phyloP scores from a whole-genome alignment of 2,888 invertebrate species.

The Chydorus sphaericus region DNA sequence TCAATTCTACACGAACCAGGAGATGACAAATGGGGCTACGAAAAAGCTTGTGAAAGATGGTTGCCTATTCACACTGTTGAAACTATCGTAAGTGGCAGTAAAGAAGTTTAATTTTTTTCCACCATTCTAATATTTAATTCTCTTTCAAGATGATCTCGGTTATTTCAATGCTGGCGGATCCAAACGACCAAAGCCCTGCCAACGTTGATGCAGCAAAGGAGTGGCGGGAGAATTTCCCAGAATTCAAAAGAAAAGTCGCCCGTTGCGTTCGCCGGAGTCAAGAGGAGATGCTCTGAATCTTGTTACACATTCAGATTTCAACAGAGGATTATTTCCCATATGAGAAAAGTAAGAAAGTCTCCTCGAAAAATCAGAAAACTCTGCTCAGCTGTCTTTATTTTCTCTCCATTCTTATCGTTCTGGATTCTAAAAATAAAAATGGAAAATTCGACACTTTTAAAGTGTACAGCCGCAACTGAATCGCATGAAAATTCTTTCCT shows the following conservation, averaged over 20 bases:
- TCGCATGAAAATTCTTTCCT: background rate
- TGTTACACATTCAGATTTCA: background rate
- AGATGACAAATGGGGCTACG: constrained; percentile 97
- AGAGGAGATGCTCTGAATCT: constrained; percentile 45
- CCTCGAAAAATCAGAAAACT: constrained; percentile 6
- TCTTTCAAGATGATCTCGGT: constrained; percentile 97
- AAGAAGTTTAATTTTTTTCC: no score
- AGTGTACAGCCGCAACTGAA: no score
- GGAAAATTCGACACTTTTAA: no score
- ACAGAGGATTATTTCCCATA: background rate
- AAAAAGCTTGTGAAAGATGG: constrained; percentile 96
- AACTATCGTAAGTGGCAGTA: no score
- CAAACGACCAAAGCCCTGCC: constrained; percentile 97
- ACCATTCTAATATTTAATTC: no score
- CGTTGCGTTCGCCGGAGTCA: constrained; percentile 97
- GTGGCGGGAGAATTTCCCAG: constrained; percentile 92
- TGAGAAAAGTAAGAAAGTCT: background rate
- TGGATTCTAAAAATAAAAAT: constrained; percentile 6
- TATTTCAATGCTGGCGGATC: constrained; percentile 98
- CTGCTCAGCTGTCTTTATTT: constrained; percentile 9
- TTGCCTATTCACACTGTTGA: constrained; percentile 97
- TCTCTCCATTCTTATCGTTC: constrained; percentile 1
- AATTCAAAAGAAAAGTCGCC: constrained; percentile 95
- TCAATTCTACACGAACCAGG: constrained; percentile 98
- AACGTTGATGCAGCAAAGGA: constrained; percentile 99